Evolutionary conservation across 1,140 invertebrate species (phyloP).

Genomic region (Zophobas atratus): DNA sequence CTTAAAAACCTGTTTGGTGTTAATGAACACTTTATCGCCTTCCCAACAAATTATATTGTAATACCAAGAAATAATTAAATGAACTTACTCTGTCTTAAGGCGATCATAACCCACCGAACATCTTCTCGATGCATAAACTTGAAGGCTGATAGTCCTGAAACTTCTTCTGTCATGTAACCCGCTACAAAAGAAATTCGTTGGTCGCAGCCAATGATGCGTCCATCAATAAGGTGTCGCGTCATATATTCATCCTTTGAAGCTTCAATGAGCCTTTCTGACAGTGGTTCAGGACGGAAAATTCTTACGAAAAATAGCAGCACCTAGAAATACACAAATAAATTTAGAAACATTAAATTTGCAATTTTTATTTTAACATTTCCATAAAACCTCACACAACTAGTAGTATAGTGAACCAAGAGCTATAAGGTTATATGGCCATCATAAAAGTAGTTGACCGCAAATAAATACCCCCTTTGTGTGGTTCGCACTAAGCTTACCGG

Average conservation of each 20-base stretch:
- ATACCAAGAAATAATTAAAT: background rate
- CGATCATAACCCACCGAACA: slow-evolving; percentile 86
- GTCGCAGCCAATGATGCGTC: slow-evolving; percentile 87
- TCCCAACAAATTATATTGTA: background rate
- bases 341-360: no score
- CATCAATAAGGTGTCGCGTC: slow-evolving; percentile 87
- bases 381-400: no score
- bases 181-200: slow-evolving; percentile 88
- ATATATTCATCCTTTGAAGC: slow-evolving; percentile 87
- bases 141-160: slow-evolving; percentile 85
- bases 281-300: slow-evolving; percentile 74
- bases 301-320: slow-evolving; percentile 65
- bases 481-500: no score
- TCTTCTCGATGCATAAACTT: slow-evolving; percentile 91
- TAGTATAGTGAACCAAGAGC: no score
- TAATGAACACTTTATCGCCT: background rate
- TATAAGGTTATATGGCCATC: no score
- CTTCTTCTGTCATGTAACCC: slow-evolving; percentile 88
- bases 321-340: slow-evolving; percentile 68
- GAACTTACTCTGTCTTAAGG: slow-evolving; percentile 86
- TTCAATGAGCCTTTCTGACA: slow-evolving; percentile 80
- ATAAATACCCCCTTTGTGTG: no score
- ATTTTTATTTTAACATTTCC: no score
- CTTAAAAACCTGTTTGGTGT: no score
- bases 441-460: no score